Percentiles rank a stretch among this genome's conserved stretches.
Conservation (phyloP, 2,113 vertebrate genomes). For the Sus scrofa region DNA sequence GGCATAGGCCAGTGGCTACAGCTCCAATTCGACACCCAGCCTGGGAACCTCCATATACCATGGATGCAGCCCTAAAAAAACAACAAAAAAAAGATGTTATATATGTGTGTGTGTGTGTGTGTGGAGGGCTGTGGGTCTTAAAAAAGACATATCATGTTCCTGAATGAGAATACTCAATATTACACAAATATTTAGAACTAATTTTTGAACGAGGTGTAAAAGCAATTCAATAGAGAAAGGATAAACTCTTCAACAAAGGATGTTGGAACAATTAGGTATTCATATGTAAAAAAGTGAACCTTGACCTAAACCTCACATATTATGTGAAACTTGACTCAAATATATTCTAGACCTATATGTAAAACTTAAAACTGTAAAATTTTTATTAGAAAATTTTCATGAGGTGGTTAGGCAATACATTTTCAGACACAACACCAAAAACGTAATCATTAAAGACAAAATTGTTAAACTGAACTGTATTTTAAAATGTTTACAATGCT, state of each 20-base stretch:
- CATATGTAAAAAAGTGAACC: neutral
- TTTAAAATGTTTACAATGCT: neutral
- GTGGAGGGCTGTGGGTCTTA: neutral
- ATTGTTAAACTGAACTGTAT: neutral
- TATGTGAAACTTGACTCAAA: neutral
- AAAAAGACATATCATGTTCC: neutral
- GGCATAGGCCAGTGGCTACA: too few species aligned
- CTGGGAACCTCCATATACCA: too few species aligned
- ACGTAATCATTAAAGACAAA: neutral
- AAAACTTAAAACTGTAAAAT: neutral
- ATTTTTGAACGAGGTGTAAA: neutral
- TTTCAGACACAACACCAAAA: neutral
- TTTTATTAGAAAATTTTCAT: neutral
- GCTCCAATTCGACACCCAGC: too few species aligned
- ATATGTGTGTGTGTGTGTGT: rapidly evolving
- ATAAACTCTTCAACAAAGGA: neutral
- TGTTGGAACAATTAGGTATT: neutral
- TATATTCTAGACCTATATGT: neutral
- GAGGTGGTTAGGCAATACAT: neutral
- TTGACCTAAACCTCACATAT: neutral
- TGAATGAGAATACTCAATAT: neutral
- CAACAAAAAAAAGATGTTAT: too few species aligned
- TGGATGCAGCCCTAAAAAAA: too few species aligned
- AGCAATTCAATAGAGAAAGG: neutral
- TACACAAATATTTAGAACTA: neutral